Evolutionary conservation across 2,888 invertebrate species (phyloP).

Genomic region (Diadegma fenestrale): DNA sequence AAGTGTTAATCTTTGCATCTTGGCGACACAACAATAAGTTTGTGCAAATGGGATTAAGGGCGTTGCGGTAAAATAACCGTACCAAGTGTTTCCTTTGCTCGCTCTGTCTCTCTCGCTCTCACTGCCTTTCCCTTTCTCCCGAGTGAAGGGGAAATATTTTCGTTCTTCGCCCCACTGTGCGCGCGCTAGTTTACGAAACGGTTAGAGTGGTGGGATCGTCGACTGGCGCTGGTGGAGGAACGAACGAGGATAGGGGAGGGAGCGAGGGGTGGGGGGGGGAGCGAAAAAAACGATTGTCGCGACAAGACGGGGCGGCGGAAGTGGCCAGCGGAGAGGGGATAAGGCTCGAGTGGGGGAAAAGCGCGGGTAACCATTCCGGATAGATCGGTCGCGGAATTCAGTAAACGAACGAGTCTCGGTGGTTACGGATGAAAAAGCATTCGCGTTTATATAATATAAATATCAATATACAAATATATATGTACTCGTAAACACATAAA

Average conservation of each 20-base stretch:
- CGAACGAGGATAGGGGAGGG: not conserved
- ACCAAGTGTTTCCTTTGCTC: slow-evolving; percentile 16
- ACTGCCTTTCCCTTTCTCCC: slow-evolving; percentile 5
- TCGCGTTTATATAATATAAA: slow-evolving; percentile 35
- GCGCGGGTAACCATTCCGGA: slow-evolving; percentile 83
- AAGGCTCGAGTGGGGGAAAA: slow-evolving; percentile 76
- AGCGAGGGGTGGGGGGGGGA: slow-evolving; percentile 63
- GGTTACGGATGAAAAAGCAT: slow-evolving; percentile 74
- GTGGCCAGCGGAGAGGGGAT: slow-evolving; percentile 53
- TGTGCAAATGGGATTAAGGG: slow-evolving; percentile 62
- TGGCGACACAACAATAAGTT: slow-evolving; percentile 36
- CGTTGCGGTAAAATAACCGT: slow-evolving; percentile 67
- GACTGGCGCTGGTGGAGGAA: slow-evolving; percentile 39
- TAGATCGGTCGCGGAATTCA: slow-evolving; percentile 80
- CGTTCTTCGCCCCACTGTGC: slow-evolving; percentile 21
- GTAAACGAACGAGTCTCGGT: slow-evolving; percentile 83
- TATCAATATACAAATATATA: slow-evolving; percentile 25
- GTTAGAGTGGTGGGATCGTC: slow-evolving; percentile 17
- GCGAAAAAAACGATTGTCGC: slow-evolving; percentile 41
- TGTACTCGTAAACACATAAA: not conserved
- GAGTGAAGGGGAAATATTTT: slow-evolving; percentile 45
- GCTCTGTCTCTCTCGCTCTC: not conserved
- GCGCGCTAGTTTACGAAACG: slow-evolving; percentile 47
- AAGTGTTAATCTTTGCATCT: slow-evolving; percentile 10
- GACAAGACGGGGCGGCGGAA: slow-evolving; percentile 66